Evolutionary conservation across 2,797 vertebrate species (phyloP).

Genomic region (Gymnoscopelus braueri): DNA sequence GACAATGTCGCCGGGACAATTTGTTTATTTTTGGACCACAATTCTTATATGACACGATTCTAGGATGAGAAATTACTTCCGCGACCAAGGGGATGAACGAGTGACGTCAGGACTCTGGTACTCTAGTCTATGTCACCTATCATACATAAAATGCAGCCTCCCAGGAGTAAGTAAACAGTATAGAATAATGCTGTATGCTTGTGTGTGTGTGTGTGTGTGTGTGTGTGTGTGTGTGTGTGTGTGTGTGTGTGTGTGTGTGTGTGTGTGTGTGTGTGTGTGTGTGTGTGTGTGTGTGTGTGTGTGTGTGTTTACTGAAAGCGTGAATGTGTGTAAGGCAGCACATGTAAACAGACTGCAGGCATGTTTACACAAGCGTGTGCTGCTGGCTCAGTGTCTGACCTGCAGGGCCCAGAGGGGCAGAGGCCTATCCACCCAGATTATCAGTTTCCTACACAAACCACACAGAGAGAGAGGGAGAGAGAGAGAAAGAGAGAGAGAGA

Average conservation of each 20-base stretch:
- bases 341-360: slow-evolving; percentile 17
- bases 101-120: too few relatives aligned
- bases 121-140: too few relatives aligned
- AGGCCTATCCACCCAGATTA: slow-evolving; percentile 89
- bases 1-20: too few relatives aligned
- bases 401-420: slow-evolving; percentile 86
- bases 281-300: background rate
- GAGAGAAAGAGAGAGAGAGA: background rate
- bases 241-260: slow-evolving; percentile 19
- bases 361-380: slow-evolving; percentile 33
- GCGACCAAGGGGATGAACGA: too few relatives aligned
- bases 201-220: slow-evolving; percentile 17
- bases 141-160: too few relatives aligned
- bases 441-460: slow-evolving; percentile 78
- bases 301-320: background rate
- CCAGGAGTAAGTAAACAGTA: too few relatives aligned
- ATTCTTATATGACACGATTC: too few relatives aligned
- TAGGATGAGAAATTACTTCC: too few relatives aligned
- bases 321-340: background rate
- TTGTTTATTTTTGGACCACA: too few relatives aligned
- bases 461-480: slow-evolving; percentile 29
- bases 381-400: slow-evolving; percentile 72
- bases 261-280: background rate
- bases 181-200: slow-evolving; percentile 5
- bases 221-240: background rate